A percentile compares a stretch with the other conserved stretches of the same genome.
phyloP scores from a whole-genome alignment of 1,140 invertebrate species.

The Bradynema listronoti region DNA sequence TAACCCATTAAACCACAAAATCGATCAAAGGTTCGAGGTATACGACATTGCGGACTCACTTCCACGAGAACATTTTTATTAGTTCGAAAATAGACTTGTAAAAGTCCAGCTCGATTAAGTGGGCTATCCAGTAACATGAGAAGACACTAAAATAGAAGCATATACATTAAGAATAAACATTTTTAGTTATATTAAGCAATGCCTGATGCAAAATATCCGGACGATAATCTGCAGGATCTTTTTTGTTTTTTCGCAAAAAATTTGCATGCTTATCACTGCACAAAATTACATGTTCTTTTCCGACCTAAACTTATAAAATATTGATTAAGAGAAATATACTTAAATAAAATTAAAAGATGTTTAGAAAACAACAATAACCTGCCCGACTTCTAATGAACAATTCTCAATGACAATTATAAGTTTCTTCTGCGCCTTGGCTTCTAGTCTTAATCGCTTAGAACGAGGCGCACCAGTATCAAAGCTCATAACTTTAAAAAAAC shows the following conservation, averaged over 20 bases:
- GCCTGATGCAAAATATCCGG: constrained; percentile 64
- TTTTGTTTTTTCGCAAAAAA: constrained; percentile 59
- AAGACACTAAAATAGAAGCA: constrained; percentile 60
- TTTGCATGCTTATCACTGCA: constrained; percentile 61
- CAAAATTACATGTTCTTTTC: constrained; percentile 61
- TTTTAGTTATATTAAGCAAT: constrained; percentile 14
- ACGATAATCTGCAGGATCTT: constrained; percentile 60
- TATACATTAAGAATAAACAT: background rate
- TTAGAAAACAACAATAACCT: constrained; percentile 64
- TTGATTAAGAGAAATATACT: constrained; percentile 1
- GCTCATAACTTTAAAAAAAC: too few species aligned
- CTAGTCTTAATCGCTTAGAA: constrained; percentile 18
- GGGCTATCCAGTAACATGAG: constrained; percentile 63
- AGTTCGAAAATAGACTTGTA: constrained; percentile 85
- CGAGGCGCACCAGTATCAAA: constrained; percentile 18
- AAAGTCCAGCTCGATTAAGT: constrained; percentile 62
- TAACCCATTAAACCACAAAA: constrained; percentile 95
- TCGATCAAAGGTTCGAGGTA: constrained; percentile 92
- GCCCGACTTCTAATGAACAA: constrained; percentile 87
- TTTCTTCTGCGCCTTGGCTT: constrained; percentile 19
- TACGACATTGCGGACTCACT: constrained; percentile 94
- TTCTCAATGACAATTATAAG: constrained; percentile 81
- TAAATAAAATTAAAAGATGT: constrained; percentile 5
- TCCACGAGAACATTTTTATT: constrained; percentile 94
- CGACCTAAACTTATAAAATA: constrained; percentile 57